A percentile compares a stretch with the other conserved stretches of the same genome.
These are phyloP conservation scores for Pristis pectinata DNA, from an alignment of 2,797 vertebrate genomes.

Conservation along the genomic window DNA sequence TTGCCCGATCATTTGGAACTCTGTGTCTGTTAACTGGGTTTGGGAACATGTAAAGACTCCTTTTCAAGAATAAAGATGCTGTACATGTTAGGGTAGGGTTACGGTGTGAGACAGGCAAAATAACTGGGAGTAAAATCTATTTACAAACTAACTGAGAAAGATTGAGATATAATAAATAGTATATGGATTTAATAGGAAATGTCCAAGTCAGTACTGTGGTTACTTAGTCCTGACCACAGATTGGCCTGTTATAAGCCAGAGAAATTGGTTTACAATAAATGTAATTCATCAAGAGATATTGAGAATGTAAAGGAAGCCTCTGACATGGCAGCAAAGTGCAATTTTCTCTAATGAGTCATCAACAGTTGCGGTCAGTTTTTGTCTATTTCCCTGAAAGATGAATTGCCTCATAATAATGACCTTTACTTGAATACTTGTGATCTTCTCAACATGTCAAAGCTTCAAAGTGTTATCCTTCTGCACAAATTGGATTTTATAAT, in stretches of 20 bases:
- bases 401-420: conserved; percentile 16
- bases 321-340: neutral
- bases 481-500: conserved; percentile 14
- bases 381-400: neutral
- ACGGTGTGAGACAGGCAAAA: neutral
- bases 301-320: no score
- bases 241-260: neutral
- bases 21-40: no score
- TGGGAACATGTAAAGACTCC: no score
- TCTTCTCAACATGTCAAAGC: neutral
- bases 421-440: neutral
- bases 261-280: neutral
- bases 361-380: neutral
- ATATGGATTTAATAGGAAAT: neutral
- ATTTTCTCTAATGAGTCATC: conserved; percentile 21
- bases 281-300: neutral
- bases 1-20: no score
- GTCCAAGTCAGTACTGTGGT: neutral
- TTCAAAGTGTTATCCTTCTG: neutral
- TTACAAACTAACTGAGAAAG: neutral
- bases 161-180: neutral
- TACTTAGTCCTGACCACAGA: neutral
- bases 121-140: neutral
- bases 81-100: neutral
- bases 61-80: no score